These are phyloP conservation scores for Pollimyrus isidori DNA, from an alignment of 2,113 vertebrate genomes.

Conservation along the genomic window DNA sequence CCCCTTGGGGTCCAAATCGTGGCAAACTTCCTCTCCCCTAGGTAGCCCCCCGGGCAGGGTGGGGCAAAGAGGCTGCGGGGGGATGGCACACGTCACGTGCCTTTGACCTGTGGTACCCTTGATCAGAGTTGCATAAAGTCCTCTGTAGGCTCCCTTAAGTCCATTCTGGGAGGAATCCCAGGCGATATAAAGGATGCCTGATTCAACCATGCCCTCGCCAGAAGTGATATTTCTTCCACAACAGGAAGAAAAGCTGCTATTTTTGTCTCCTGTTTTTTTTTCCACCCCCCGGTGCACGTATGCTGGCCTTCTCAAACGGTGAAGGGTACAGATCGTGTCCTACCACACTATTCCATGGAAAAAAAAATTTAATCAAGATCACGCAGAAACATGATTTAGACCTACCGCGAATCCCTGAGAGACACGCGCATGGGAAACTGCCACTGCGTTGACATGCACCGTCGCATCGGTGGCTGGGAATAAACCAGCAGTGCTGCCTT, in stretches of 20 bases:
- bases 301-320: background rate
- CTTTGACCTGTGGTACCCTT: background rate
- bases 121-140: background rate
- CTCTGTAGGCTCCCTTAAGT: background rate
- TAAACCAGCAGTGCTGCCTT: background rate
- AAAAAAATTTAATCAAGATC: background rate
- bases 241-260: background rate
- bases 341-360: background rate
- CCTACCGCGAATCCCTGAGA: background rate
- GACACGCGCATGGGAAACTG: background rate
- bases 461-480: background rate
- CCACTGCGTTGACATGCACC: background rate
- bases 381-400: background rate
- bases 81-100: background rate
- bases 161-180: background rate
- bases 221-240: background rate
- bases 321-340: background rate
- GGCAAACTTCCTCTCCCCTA: background rate
- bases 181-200: background rate
- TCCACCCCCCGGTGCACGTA: background rate
- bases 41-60: background rate
- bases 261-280: background rate
- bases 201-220: background rate
- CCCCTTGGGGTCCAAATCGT: background rate
- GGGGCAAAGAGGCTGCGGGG: background rate